phyloP scores from a whole-genome alignment of 2,888 invertebrate species.

The Drosophila setosimentum region DNA sequence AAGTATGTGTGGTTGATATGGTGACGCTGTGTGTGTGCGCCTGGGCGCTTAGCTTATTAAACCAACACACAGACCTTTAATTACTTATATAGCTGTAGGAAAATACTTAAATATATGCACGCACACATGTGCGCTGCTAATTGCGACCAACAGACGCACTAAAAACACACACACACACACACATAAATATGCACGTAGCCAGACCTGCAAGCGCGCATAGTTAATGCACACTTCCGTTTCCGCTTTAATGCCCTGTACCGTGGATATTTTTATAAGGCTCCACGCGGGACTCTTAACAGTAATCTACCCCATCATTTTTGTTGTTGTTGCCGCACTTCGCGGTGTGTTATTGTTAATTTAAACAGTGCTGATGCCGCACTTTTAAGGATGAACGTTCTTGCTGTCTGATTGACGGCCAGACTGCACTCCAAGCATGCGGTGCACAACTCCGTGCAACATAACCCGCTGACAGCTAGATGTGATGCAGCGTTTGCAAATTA shows the following conservation, averaged over 20 bases:
- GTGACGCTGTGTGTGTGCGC: slow-evolving; percentile 14
- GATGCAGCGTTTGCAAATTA: slow-evolving; percentile 71
- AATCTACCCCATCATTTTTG: slow-evolving; percentile 3
- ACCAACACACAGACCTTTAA: slow-evolving; percentile 74
- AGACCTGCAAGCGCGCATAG: slow-evolving; percentile 59
- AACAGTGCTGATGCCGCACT: slow-evolving; percentile 45
- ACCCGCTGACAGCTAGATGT: slow-evolving; percentile 66
- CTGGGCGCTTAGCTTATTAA: slow-evolving; percentile 73
- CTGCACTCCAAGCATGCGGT: slow-evolving; percentile 15
- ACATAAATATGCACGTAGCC: slow-evolving; percentile 13
- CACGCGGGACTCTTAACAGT: slow-evolving; percentile 10
- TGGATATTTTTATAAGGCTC: slow-evolving; percentile 68
- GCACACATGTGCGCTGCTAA: slow-evolving; percentile 63
- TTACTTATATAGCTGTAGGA: slow-evolving; percentile 69
- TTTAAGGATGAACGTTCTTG: slow-evolving; percentile 60
- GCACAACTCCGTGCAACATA: slow-evolving; percentile 18
- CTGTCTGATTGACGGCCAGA: slow-evolving; percentile 43
- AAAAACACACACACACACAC: slow-evolving; percentile 5
- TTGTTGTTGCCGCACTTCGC: slow-evolving; percentile 52
- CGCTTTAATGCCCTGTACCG: slow-evolving; percentile 72
- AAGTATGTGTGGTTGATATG: slow-evolving; percentile 8
- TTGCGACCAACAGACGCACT: slow-evolving; percentile 47
- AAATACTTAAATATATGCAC: slow-evolving; percentile 48
- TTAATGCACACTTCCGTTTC: slow-evolving; percentile 80
- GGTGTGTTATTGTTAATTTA: slow-evolving; percentile 77